Evolutionary conservation across 35 echinoderm and acorn worm species (phyloP), one percentile per base, ranked within the genome.

Genomic region (Hemicentrotus pulcherrimus): DNA sequence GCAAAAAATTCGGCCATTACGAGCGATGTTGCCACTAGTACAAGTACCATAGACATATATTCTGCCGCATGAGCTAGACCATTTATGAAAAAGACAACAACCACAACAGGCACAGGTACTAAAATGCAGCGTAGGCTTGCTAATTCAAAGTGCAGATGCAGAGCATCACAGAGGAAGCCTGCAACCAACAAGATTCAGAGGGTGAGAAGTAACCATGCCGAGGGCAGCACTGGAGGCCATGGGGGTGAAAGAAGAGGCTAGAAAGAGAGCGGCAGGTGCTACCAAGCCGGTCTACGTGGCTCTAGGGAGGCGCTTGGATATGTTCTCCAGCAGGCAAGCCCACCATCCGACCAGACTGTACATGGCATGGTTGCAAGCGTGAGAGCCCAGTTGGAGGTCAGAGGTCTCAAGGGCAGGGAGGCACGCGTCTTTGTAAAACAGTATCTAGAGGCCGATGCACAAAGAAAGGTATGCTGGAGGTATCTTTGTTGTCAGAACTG

Each of bases 291-390:
- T 97, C 12, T 96, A 96, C 32, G 32, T 97, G 0, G 31, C 96
- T 11, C 96, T 85, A 24, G 95, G 94, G 2, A 32, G 97, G 30
- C 55, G 93, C 28, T 31, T 98, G 71, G 97, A 98, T 8, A n/a
- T 93, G 8, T 98, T 98, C 32, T 13, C 88, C 18, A 94, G 89
- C 4, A 58, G 60, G 11, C 95, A 96, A 5, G 22, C 15, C 7
- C 95, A 91, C 85, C 19, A 52, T 61, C 94, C 0, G 97, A 98
- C 31, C 60, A 46, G 4, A 92, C n/a, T 35, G 88, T 98, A 15
- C 46, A 91, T 6, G 96, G 96, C 30, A 96, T 96, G 97, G 85
- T 98, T 9, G 94, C 52, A 19, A 96, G 96, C 86, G 94, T 97
- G 0, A 96, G 86, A 30, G 97, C 91, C 5, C 96, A 96, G 31